phyloP scores from a whole-genome alignment of 2,113 vertebrate species.

The Caretta caretta region DNA sequence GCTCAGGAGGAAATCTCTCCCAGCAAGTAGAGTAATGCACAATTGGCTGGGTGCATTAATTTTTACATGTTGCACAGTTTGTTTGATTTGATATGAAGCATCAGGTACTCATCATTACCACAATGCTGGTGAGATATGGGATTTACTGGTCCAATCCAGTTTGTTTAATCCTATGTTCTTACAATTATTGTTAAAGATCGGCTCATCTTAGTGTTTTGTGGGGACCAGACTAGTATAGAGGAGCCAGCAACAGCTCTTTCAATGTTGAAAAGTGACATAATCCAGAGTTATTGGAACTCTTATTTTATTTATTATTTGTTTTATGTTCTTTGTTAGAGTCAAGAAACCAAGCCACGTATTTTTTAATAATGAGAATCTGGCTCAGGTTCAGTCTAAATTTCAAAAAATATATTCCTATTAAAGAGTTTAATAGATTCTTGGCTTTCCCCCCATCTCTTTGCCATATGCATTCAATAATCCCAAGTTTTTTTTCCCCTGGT shows the following conservation, averaged over 20 bases:
- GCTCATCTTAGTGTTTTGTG: background rate
- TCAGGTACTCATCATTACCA: background rate
- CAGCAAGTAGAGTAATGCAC: background rate
- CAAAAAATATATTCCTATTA: constrained; percentile 82
- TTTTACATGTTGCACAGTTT: background rate
- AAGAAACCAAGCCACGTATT: constrained; percentile 81
- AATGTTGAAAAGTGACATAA: background rate
- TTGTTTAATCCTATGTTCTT: background rate
- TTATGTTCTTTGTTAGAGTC: constrained; percentile 51
- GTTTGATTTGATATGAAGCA: background rate
- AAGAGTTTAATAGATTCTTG: constrained; percentile 86
- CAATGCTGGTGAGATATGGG: background rate
- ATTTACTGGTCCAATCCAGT: background rate
- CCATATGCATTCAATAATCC: constrained; percentile 88
- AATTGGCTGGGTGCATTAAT: background rate
- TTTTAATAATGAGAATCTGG: constrained; percentile 89
- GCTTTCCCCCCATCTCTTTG: constrained; percentile 76
- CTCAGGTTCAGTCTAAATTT: constrained; percentile 78
- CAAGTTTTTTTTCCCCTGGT: constrained; percentile 42
- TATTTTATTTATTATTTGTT: background rate
- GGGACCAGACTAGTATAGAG: background rate
- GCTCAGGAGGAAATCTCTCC: background rate
- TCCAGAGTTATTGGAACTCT: constrained; percentile 27
- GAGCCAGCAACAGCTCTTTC: background rate
- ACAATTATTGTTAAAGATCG: background rate